Conservation (phyloP, 1,140 invertebrate species). For the Mylabris phalerata region DNA sequence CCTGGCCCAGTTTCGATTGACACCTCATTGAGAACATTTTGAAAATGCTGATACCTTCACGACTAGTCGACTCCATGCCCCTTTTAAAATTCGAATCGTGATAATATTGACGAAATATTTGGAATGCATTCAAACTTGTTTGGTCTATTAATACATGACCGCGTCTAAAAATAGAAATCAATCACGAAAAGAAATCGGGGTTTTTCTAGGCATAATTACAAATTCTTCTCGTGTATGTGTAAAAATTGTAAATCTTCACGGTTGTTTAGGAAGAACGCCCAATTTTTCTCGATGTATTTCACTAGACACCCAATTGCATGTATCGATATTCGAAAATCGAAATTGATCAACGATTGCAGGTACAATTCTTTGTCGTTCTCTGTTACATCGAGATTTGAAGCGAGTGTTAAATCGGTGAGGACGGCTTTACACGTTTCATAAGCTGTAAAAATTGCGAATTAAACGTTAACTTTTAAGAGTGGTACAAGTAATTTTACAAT, state of each 20-base stretch:
- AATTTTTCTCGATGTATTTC: slow-evolving; percentile 65
- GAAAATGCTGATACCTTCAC: slow-evolving; percentile 67
- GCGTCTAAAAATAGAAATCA: too few species aligned
- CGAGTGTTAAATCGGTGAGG: slow-evolving; percentile 53
- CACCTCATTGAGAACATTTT: slow-evolving; percentile 62
- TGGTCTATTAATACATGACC: slow-evolving; percentile 61
- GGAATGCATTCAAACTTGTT: slow-evolving; percentile 62
- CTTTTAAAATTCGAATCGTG: slow-evolving; percentile 72
- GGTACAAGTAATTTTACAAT: slow-evolving; percentile 40
- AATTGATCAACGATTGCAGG: slow-evolving; percentile 62
- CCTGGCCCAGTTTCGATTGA: slow-evolving; percentile 53
- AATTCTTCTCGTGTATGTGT: slow-evolving; percentile 24
- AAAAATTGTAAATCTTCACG: slow-evolving; percentile 49
- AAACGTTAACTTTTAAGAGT: background rate
- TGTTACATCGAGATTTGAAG: slow-evolving; percentile 51
- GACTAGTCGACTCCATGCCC: slow-evolving; percentile 48
- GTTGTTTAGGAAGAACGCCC: slow-evolving; percentile 53
- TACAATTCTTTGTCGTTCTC: slow-evolving; percentile 56
- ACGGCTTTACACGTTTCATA: slow-evolving; percentile 56
- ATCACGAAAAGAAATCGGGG: too few species aligned
- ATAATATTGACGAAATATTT: slow-evolving; percentile 65
- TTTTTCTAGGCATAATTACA: too few species aligned
- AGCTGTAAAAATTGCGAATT: slow-evolving; percentile 39
- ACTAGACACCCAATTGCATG: slow-evolving; percentile 67
- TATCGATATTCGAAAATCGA: slow-evolving; percentile 57